Base-by-base conservation (phyloP, 2,797 vertebrate species). In the Cossypha dichroa region DNA sequence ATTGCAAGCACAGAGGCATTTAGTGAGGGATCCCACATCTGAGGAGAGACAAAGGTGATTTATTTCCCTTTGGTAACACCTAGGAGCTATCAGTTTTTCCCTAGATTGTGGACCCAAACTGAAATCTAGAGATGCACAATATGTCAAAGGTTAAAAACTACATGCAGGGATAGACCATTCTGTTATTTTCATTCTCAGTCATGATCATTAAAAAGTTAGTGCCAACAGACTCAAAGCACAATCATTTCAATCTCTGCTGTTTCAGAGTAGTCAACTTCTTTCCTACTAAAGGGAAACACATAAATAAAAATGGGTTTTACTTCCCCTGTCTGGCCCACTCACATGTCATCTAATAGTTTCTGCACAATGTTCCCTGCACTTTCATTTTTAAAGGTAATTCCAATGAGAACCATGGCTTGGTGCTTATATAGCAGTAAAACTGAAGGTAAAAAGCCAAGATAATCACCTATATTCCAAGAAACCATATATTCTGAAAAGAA, bases 1-100 rank as follows among this genome's bases (percentile, higher is more conserved):
- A 22, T 8, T 77, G 38, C 16, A 67, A 66, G 45, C 38, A 60
- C 26, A 28, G 23, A 70, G 5, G 2, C 10, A 40, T 56, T 68
- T 64, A 28, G 5, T 40, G 28, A 68, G 26, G 23, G 16, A 40
- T 59, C 16, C 0, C 0, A 3, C 10, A 17, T 3, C 5, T n/a
- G 7, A 54, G 43, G 26, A 52, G 36, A 77, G 56, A 63, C 10
- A 55, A 33, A 8, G 38, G 11, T n/a, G 31, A 52, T 64, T 89
- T 68, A 36, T 87, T 68, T 60, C 21, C n/a, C 23, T 56, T 38
- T 33, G 15, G 4, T 31, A 52, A 60, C 41, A 29, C 17, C 11
- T 43, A 54, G 22, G 46, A 56, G 52, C n/a, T 28, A 13, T 20
- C 31, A 8, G 4, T 56, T 68, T 66, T 68, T 52, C 41, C 31